A percentile compares a stretch with the other conserved stretches of the same genome.
These are phyloP conservation scores for Himalopsyche anomala DNA, from an alignment of 2,888 invertebrate genomes.

Conservation along the genomic window DNA sequence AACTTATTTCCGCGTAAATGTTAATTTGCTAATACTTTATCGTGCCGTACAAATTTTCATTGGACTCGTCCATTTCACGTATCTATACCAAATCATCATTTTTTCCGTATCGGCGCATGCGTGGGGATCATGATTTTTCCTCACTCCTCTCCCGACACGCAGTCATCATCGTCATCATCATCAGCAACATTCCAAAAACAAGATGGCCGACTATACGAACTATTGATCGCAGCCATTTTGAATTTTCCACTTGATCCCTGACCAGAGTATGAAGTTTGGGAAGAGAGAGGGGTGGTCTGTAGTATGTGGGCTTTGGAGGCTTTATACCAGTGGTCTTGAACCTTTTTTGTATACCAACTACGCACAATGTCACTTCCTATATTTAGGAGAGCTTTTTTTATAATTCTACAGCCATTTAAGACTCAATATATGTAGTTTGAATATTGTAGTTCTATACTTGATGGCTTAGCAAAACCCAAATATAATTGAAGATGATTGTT, in stretches of 20 bases:
- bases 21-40: no score
- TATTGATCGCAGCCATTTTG: slow-evolving; percentile 78
- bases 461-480: no score
- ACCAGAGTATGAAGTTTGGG: slow-evolving; percentile 28
- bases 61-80: not conserved
- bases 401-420: no score
- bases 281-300: slow-evolving; percentile 41
- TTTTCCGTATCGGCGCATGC: slow-evolving; percentile 34
- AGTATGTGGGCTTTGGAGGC: slow-evolving; percentile 49
- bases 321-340: not conserved
- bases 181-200: slow-evolving; percentile 72
- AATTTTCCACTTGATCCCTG: slow-evolving; percentile 66
- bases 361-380: not conserved
- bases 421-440: no score
- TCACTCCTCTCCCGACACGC: slow-evolving; percentile 70
- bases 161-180: slow-evolving; percentile 66
- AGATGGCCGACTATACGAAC: slow-evolving; percentile 72
- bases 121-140: slow-evolving; percentile 71
- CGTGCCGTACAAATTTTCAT: not conserved
- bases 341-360: not conserved
- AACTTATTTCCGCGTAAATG: no score
- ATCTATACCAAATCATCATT: not conserved
- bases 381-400: no score
- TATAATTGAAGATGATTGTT: no score
- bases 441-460: no score